A percentile compares a stretch with the other conserved stretches of the same genome.
phyloP scores from a whole-genome alignment of 2,113 vertebrate genomes.

The Puffinus mauretanicus region DNA sequence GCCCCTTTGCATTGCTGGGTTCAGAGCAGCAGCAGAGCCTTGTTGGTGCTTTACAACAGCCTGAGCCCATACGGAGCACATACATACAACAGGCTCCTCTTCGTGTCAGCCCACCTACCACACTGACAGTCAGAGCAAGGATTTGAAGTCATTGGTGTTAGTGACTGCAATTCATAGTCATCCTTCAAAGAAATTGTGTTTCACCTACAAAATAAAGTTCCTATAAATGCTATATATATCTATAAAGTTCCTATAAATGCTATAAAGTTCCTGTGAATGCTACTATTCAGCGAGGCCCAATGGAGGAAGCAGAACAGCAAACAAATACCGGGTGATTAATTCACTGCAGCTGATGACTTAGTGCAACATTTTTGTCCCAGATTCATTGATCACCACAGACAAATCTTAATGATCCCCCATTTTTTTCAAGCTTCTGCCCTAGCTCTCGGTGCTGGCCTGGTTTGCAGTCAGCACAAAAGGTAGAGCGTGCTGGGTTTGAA shows the following conservation, averaged over 20 bases:
- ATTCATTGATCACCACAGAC: not conserved
- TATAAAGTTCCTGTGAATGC: not conserved
- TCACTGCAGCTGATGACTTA: not conserved
- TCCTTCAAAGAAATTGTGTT: not conserved
- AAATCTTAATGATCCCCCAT: not conserved
- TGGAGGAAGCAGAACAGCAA: not conserved
- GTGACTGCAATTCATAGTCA: not conserved
- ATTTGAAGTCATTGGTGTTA: not conserved
- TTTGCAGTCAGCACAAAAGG: not conserved
- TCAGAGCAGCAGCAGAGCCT: not conserved
- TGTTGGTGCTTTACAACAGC: not conserved
- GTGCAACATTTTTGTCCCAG: not conserved
- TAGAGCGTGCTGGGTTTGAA: not conserved
- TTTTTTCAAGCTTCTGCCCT: not conserved
- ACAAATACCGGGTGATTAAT: fast-evolving
- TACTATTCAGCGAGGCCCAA: not conserved
- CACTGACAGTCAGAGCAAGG: fast-evolving
- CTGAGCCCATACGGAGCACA: not conserved
- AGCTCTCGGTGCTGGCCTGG: not conserved
- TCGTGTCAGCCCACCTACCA: not conserved
- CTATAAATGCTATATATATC: not conserved
- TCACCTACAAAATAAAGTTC: not conserved
- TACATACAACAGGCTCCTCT: not conserved
- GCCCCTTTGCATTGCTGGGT: not conserved
- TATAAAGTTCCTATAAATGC: not conserved